Base-by-base conservation (phyloP, 2,888 invertebrate genomes). In the Cheilosia pagana region DNA sequence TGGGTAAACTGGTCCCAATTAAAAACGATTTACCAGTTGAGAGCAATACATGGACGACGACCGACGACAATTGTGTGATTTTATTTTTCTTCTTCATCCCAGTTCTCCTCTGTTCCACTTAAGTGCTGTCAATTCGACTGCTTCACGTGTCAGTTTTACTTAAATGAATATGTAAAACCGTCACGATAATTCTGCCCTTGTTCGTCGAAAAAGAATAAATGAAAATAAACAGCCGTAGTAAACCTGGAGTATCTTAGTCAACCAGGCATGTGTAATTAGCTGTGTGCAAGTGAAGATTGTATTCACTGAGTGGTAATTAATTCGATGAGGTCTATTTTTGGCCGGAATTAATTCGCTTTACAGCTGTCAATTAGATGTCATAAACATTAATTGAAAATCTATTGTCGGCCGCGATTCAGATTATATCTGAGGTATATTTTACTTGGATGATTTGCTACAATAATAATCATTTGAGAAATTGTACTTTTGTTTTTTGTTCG, bases 141-240 rank as follows among this genome's bases (percentile, higher is more conserved):
- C 45, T 83, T 79, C 45, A 83, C 74, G 74, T 83, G 70, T 79
- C 79, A 79, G 68, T 83, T 83, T 83, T 83, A 83, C 83, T 83
- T 79, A 74, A 83, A 60, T 79, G 79, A 59, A 74, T 75, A 71
- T 75, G 59, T 28, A 63, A 62, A 63, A 78, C 57, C 65, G 16
- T 70, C 63, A 75, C 21, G 62, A 75, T 75, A 65, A 68, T 78
- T 78, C 43, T 35, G 68, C 28, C 50, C 72, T 74, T 68, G 28
- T 68, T 62, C 39, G 23, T 62, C 39, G 23, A 52, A 50, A 57
- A 1, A 23, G 48, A 70, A 68, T 39, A 50, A 68, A 68, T 52
- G 50, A 67, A 67, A 48, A 59, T 23, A 41, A 60, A 48, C 31
- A 57, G n/a, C n/a, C n/a, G n/a, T n/a, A n/a, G 52, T 67, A 72